Evolutionary conservation across 2,113 vertebrate genomes (phyloP), one percentile per base, ranked within the genome.

Genomic region (Baryphthengus martii): DNA sequence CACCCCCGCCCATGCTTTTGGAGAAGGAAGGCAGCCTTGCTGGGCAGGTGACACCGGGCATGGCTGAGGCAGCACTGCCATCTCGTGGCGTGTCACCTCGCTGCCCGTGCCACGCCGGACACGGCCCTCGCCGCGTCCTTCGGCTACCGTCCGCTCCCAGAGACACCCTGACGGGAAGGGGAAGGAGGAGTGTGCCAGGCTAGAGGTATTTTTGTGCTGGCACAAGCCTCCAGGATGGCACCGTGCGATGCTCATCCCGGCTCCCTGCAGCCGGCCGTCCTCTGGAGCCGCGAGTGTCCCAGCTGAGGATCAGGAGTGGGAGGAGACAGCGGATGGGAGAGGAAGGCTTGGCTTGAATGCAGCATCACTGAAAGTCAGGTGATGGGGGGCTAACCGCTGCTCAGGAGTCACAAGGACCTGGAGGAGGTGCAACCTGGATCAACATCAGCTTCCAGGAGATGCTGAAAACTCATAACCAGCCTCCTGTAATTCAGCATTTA

Each of bases 241-340:
- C 25, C 3, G 5, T 11, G 59, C 29, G 0, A 0, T 2, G 39
- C 21, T 31, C 23, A 3, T 0, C 26, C 53, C 0, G 7, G 29
- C 25, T 67, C 11, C 40, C 53, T 1, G 8, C 50, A 9, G 83
- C 28, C 31, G 7, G 11, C 19, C 49, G 1, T 2, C 19, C 42
- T 5, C 50, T 4, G 55, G 24, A 59, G 65, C 39, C 17, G 2
- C 4, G 0, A 37, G 1, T 33, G 42, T 85, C 58, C 33, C 49
- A 42, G 31, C 24, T 40, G 21, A 42, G n/a, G 37, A 11, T 47
- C 18, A 14, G 26, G 50, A 77, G 86, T 31, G 56, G 76, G 39
- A 56, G 42, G 58, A 58, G 33, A 21, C 24, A 26, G 37, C 10
- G 28, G 28, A 12, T 9, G 55, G 49, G 15, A 56, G 19, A 70